These are phyloP conservation scores for Picus viridis DNA, from an alignment of 2,797 vertebrate species.

Conservation along the genomic window DNA sequence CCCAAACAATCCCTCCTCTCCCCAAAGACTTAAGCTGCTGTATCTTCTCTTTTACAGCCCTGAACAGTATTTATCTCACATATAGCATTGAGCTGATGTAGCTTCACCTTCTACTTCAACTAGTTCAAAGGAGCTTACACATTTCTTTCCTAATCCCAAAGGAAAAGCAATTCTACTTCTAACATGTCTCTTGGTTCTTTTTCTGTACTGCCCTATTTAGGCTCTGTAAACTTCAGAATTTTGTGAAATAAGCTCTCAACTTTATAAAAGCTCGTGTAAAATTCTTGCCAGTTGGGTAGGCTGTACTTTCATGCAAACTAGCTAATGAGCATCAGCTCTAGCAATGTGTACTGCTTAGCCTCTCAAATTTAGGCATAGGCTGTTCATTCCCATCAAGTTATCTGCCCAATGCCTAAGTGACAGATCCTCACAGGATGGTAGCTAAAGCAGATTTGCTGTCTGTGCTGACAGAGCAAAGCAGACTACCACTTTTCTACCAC, in stretches of 20 bases:
- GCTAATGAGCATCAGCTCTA: not conserved
- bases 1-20: not conserved
- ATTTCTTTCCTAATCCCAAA: not conserved
- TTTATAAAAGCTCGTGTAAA: not conserved
- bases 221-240: not conserved
- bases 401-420: not conserved
- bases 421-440: not conserved
- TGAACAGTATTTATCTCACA: not conserved
- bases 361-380: not conserved
- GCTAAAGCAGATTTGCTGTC: constrained; percentile 12
- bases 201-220: not conserved
- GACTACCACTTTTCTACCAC: not conserved
- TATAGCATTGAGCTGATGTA: not conserved
- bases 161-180: not conserved
- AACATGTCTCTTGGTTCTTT: not conserved
- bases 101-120: not conserved
- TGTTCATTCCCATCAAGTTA: not conserved
- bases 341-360: not conserved
- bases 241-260: not conserved
- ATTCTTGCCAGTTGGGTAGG: not conserved
- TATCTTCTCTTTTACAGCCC: not conserved
- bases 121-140: not conserved
- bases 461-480: constrained; percentile 19
- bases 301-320: not conserved
- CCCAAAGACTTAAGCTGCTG: not conserved